Base-by-base conservation (phyloP, 2,888 invertebrate species). In the Pomacea canaliculata region DNA sequence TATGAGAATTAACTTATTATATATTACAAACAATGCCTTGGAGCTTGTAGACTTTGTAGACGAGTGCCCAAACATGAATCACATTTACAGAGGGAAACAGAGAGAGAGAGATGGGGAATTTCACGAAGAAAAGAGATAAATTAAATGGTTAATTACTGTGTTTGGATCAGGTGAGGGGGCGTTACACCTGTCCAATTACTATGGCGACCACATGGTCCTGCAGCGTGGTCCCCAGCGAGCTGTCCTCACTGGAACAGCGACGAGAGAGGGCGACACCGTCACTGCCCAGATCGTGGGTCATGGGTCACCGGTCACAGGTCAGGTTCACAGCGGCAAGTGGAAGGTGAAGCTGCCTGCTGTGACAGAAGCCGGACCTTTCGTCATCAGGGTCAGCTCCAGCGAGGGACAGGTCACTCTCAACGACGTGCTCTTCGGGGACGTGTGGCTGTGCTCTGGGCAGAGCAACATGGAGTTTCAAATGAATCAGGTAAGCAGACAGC, bases 381-480 rank as follows among this genome's bases (percentile, higher is more conserved):
- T 60, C 5, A 76, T 88, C 23, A 81, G 77, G 4, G 86, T 84
- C 2, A 74, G 69, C 19, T 83, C 85, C n/a, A 80, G 73, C n/a
- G 79, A 76, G 13, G 79, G 82, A 51, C 73, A 72, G 13, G 79
- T 84, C n/a, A 78, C 77, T 5, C 69, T 90, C 7, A 76, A 73
- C 18, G 85, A 89, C 79, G 89, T 90, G 16, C 72, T 88, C 71
- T 89, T 90, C 81, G 90, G 90, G 16, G 90, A 90, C 76, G 89
- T 90, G 0, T 90, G 90, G 90, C 51, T 90, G 10, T 90, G 90
- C 75, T 89, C 89, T 86, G 88, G 90, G 89, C 88, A 89, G 76
- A 87, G 88, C 73, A 89, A 88, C 76, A 88, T 88, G 88, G 80
- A 79, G 73, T 86, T 87, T 76, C 59, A 68, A 2, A 75, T 83